Conservation (phyloP, 2,888 invertebrate species). For the Matsumyia berberina region DNA sequence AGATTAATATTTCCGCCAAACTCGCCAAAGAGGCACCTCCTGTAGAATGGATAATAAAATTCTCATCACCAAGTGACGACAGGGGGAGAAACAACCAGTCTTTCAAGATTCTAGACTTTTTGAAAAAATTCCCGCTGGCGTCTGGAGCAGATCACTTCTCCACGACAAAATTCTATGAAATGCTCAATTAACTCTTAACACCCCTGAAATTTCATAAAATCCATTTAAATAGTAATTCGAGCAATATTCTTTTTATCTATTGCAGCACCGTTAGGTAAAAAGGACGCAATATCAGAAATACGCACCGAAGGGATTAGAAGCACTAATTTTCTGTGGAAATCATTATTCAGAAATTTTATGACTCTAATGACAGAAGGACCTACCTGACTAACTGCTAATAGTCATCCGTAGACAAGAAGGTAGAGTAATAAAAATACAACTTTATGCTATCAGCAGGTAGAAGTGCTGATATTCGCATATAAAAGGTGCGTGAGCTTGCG, state of each 20-base stretch:
- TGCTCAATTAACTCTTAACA: neutral
- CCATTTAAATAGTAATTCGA: slow-evolving; percentile 28
- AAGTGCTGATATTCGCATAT: neutral
- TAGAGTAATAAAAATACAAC: no score
- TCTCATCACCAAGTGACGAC: neutral
- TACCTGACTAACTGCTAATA: neutral
- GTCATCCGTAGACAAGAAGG: neutral
- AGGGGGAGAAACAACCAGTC: slow-evolving; percentile 19
- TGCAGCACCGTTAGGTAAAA: neutral
- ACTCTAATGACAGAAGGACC: neutral
- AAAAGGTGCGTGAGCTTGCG: neutral
- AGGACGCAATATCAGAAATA: neutral
- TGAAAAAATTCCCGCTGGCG: slow-evolving; percentile 2
- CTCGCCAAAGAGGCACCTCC: slow-evolving; percentile 10
- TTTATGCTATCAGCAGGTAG: no score
- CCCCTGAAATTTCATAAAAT: slow-evolving; percentile 6
- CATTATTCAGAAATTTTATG: slow-evolving; percentile 17
- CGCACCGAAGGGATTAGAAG: neutral
- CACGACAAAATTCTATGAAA: neutral
- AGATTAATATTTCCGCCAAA: slow-evolving; percentile 23
- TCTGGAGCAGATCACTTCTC: neutral
- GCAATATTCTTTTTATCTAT: neutral
- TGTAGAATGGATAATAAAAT: slow-evolving; percentile 34
- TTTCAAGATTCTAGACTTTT: neutral
- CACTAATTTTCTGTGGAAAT: neutral